phyloP scores from a whole-genome alignment of 1,140 invertebrate genomes.

The Teleogryllus occipitalis region DNA sequence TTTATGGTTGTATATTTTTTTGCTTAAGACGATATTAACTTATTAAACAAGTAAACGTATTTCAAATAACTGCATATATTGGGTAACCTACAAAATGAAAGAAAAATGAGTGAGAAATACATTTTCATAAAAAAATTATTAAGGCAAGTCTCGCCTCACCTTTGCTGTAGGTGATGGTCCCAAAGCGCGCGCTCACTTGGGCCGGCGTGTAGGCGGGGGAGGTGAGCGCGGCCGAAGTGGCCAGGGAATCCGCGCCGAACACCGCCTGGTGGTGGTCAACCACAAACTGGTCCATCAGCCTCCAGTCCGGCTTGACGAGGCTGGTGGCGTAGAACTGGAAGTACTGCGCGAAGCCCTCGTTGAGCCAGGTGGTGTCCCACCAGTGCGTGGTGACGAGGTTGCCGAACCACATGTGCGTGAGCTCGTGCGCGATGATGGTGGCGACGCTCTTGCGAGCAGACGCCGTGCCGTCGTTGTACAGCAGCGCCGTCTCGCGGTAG shows the following conservation, averaged over 20 bases:
- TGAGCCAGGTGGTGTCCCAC: slow-evolving; percentile 46
- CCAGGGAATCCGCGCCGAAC: slow-evolving; percentile 29
- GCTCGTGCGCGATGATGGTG: slow-evolving; percentile 43
- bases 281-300: slow-evolving; percentile 62
- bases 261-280: slow-evolving; percentile 43
- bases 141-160: slow-evolving; percentile 33
- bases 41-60: no score
- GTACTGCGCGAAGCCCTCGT: slow-evolving; percentile 47
- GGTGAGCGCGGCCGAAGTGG: slow-evolving; percentile 31
- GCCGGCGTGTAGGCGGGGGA: slow-evolving; percentile 34
- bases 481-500: slow-evolving; percentile 17
- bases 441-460: slow-evolving; percentile 35
- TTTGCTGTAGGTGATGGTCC: slow-evolving; percentile 64
- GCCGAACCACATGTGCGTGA: slow-evolving; percentile 44
- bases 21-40: no score
- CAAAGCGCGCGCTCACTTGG: slow-evolving; percentile 55
- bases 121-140: no score
- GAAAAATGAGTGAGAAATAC: no score
- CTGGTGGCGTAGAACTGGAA: slow-evolving; percentile 34
- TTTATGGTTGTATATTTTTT: no score
- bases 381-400: slow-evolving; percentile 37
- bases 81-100: no score
- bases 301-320: slow-evolving; percentile 38
- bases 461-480: slow-evolving; percentile 28
- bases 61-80: no score